Conservation (phyloP, 30 jellyfish, hydroid and myxozoan genomes). For the Clytia hemisphaerica region DNA sequence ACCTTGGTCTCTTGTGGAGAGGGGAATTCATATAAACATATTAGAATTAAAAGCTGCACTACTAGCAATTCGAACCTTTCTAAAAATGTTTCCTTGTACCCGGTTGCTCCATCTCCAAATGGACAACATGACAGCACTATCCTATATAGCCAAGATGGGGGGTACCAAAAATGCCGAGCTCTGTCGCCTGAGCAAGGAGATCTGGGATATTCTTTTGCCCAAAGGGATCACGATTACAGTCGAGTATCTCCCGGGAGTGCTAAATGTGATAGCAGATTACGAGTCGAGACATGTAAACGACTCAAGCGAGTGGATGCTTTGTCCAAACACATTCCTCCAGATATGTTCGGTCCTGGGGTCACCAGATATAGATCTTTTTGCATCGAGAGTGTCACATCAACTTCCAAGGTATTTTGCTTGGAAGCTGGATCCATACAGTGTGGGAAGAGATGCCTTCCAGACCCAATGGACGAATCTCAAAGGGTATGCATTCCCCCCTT, state of each 20-base stretch:
- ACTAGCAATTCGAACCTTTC: conserved; percentile 8
- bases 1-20: conserved; percentile 20
- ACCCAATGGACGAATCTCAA: conserved; percentile 15
- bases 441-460: conserved; percentile 24
- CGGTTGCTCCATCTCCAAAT: conserved; percentile 17
- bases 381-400: conserved; percentile 38
- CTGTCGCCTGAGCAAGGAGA: conserved; percentile 22
- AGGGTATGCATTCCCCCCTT: conserved; percentile 43
- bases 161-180: conserved; percentile 16
- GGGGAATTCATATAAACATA: conserved; percentile 2
- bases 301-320: conserved; percentile 37
- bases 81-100: not conserved
- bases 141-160: conserved; percentile 18
- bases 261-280: conserved; percentile 17
- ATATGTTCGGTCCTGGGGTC: conserved; percentile 19
- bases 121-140: conserved; percentile 27
- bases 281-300: conserved; percentile 26
- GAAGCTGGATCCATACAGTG: conserved; percentile 36
- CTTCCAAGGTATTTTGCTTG: conserved; percentile 28
- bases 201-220: conserved; percentile 19
- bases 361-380: conserved; percentile 30
- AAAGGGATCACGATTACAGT: conserved; percentile 38
- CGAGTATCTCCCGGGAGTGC: conserved; percentile 25
- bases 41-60: conserved; percentile 15
- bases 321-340: conserved; percentile 10